These are phyloP conservation scores for Asarcornis scutulata DNA, from an alignment of 2,113 vertebrate genomes.

Conservation along the genomic window DNA sequence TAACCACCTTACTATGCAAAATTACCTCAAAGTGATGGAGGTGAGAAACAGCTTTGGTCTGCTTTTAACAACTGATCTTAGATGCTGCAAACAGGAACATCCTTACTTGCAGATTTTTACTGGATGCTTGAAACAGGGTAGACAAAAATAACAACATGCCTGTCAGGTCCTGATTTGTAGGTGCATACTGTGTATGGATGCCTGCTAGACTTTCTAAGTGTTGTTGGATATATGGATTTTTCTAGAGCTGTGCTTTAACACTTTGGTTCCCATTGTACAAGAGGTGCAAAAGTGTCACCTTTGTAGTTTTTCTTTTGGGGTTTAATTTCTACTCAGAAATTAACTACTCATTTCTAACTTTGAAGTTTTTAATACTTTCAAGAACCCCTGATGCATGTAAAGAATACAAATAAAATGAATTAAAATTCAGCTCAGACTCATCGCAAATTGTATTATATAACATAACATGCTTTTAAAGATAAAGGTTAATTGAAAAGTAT, in stretches of 20 bases:
- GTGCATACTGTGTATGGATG: not conserved
- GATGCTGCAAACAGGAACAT: not conserved
- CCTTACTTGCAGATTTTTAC: not conserved
- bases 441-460: not conserved
- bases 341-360: not conserved
- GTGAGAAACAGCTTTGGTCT: not conserved
- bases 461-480: not conserved
- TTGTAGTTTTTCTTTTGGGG: not conserved
- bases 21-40: not conserved
- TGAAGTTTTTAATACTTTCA: not conserved
- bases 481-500: not conserved
- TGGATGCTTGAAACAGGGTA: not conserved
- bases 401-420: not conserved
- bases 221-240: not conserved
- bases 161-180: not conserved
- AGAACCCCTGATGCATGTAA: not conserved
- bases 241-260: not conserved
- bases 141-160: not conserved
- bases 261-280: not conserved
- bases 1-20: not conserved
- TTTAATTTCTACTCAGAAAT: not conserved
- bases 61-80: not conserved
- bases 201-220: not conserved
- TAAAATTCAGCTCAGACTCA: not conserved
- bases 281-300: not conserved